A percentile compares a stretch with the other conserved stretches of the same genome.
Conservation (phyloP, 2,797 vertebrate species). For the Anguilla marmorata region DNA sequence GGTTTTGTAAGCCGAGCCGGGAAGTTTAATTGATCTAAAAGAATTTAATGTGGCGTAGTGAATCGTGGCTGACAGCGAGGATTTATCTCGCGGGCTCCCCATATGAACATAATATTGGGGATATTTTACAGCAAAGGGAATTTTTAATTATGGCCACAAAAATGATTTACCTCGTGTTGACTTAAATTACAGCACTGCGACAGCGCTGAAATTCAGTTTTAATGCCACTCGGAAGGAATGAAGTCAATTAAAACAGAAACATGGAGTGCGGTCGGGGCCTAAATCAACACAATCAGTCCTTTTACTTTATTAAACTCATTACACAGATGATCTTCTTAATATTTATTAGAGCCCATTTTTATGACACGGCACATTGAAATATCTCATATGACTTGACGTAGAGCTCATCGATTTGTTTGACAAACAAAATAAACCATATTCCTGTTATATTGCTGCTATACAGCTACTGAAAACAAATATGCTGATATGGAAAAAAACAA, state of each 20-base stretch:
- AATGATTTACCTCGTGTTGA: slow-evolving; percentile 77
- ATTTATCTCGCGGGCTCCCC: slow-evolving; percentile 72
- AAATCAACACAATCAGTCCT: slow-evolving; percentile 16
- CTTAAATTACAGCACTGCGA: slow-evolving; percentile 66
- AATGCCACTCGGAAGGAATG: slow-evolving; percentile 48
- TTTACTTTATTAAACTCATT: slow-evolving; percentile 33
- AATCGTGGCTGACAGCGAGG: slow-evolving; percentile 75
- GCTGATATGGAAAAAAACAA: background rate
- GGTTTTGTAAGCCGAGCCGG: slow-evolving; percentile 79
- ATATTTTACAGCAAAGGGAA: slow-evolving; percentile 70
- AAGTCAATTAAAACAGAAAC: slow-evolving; percentile 47
- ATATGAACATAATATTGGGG: slow-evolving; percentile 78
- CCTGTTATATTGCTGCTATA: background rate
- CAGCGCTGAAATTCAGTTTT: slow-evolving; percentile 54
- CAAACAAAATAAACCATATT: background rate
- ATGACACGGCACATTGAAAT: slow-evolving; percentile 40
- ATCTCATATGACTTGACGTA: slow-evolving; percentile 44
- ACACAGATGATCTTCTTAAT: slow-evolving; percentile 31
- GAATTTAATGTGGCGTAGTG: slow-evolving; percentile 82
- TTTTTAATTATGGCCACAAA: slow-evolving; percentile 76
- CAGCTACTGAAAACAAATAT: background rate
- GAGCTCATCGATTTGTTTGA: slow-evolving; percentile 18
- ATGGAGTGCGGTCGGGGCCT: slow-evolving; percentile 31
- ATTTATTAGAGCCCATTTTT: background rate
- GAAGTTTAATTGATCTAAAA: slow-evolving; percentile 82